Base-by-base conservation (phyloP, 1,140 invertebrate genomes). In the Danaus melanippus region DNA sequence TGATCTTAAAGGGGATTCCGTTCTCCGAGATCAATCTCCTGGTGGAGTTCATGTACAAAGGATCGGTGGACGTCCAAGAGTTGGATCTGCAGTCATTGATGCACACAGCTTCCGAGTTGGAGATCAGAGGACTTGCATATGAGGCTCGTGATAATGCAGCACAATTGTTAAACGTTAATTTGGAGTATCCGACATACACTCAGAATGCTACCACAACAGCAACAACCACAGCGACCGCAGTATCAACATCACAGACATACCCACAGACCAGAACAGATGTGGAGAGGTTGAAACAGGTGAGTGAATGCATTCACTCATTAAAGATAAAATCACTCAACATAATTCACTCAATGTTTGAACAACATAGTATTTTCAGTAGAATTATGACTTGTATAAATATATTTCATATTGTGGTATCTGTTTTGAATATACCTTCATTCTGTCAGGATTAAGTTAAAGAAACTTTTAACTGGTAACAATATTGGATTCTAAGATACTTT, bases 1-100 rank as follows among this genome's bases (percentile, higher is more conserved):
- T 93, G 57, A 92, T 93, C 56, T 71, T 93, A 53, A 92, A 92
- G 78, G 91, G 92, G 60, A 88, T 93, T 12, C 87, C 89, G 8
- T 91, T 91, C 59, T 89, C 90, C 21, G 92, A 93, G 77, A 91
- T 93, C 74, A 91, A 92, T 69, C 88, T 91, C 51, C 87, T 93
- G 8, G 84, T 93, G 56, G 91, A 92, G 67, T 93, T 93, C 64
- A 93, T 93, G 89, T 93, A 93, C 74, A 89, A 90, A 57, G 92
- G 92, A 2, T 91, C 91, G 11, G 91, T 93, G 55, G 91, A 92
- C 66, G 90, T 92, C 5, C 87, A 91, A 17, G 90, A 92, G 56
- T 87, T 92, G 56, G 90, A 92, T 65, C 75, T 92, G 15, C 89
- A 91, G 46, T 90, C 90, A 0, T 62, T 93, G 9, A 90, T 93